phyloP scores from a whole-genome alignment of 2,797 vertebrate species.

The Arnoldichthys spilopterus region DNA sequence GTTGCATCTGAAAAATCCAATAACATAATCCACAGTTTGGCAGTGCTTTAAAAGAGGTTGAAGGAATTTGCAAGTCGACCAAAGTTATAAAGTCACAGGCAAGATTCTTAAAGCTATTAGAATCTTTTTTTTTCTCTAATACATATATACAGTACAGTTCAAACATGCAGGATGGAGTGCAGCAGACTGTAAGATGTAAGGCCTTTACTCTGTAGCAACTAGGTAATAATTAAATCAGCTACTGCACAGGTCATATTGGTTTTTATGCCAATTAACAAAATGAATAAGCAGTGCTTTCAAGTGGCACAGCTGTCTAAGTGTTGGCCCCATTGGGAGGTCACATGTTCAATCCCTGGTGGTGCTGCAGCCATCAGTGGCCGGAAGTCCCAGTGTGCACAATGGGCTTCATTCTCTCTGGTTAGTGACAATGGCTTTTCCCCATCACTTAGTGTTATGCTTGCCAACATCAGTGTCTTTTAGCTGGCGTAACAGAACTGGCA shows the following conservation, averaged over 20 bases:
- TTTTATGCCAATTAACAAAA: neutral
- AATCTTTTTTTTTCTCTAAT: too few species aligned
- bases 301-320: too few species aligned
- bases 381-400: too few species aligned
- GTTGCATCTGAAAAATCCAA: conserved; percentile 1
- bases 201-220: neutral
- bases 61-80: neutral
- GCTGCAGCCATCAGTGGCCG: too few species aligned
- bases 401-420: too few species aligned
- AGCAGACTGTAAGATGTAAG: neutral
- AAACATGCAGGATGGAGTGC: neutral
- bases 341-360: too few species aligned
- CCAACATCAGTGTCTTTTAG: too few species aligned
- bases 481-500: too few species aligned
- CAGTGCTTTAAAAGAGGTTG: neutral
- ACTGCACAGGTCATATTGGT: neutral
- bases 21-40: neutral
- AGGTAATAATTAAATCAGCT: neutral
- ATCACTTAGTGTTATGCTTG: too few species aligned
- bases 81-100: neutral
- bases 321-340: too few species aligned
- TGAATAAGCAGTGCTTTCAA: too few species aligned
- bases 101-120: neutral
- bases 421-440: too few species aligned
- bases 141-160: neutral